Base-by-base conservation (phyloP, 1,140 invertebrate species). In the Callitettix versicolor region DNA sequence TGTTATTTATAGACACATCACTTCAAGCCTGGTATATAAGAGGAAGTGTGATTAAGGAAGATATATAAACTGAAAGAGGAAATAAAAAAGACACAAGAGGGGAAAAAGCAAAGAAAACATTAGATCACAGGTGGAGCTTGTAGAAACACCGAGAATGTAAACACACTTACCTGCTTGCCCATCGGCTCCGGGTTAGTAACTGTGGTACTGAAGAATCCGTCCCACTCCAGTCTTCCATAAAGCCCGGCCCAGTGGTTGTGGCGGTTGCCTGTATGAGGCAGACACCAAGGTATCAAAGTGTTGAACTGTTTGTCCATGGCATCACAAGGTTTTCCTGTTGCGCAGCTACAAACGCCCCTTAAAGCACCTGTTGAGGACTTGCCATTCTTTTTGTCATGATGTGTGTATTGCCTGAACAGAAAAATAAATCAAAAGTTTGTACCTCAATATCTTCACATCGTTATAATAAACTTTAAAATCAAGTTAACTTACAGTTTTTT, bases 151-250 rank as follows among this genome's bases (percentile, higher is more conserved):
- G n/a, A n/a, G n/a, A n/a, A n/a, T n/a, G n/a, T n/a, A n/a, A n/a
- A n/a, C n/a, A n/a, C n/a, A n/a, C n/a, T n/a, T 57, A 78, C 88
- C 74, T 91, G 88, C 76, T 91, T 91, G 51, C 88, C 87, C 86
- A 92, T 91, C 7, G 89, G 88, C 66, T 92, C 88, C 38, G 88
- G 88, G 73, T 91, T 91, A n/a, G 88, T 91, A 48, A 84, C 77
- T 6, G 88, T 91, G 2, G 89, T 93, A 53, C 78, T 79, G 67
- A 92, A 93, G 72, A 85, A 91, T 12, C 88, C 88, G 64, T 88
- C 79, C 87, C 87, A 91, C 54, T 85, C 81, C 1, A 93, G 65
- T 51, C 90, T 76, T 1, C 89, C 79, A 57, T 81, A 82, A 30
- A 80, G 71, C 0, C 79, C 79, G 0, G 86, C 78, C 90, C 90